phyloP scores from a whole-genome alignment of 2,888 invertebrate species.

The Meteorus cinctellus region DNA sequence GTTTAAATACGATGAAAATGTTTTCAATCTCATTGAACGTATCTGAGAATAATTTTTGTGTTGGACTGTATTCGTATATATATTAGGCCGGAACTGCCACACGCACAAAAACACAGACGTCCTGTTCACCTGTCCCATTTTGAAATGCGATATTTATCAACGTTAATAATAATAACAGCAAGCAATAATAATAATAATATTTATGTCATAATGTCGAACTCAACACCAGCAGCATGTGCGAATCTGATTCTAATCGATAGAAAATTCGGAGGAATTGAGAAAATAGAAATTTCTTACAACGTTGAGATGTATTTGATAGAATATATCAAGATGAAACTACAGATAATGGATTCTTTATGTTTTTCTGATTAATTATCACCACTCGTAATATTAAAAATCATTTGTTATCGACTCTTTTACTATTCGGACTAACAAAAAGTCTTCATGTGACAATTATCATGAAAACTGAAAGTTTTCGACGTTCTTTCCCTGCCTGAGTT shows the following conservation, averaged over 20 bases:
- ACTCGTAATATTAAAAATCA: no score
- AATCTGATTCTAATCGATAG: neutral
- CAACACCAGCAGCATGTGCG: no score
- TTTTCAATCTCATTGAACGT: neutral
- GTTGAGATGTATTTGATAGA: no score
- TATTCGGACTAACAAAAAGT: no score
- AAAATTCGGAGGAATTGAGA: neutral
- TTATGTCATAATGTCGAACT: neutral
- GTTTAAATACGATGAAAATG: neutral
- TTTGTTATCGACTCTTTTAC: no score
- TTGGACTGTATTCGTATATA: neutral
- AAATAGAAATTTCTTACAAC: no score
- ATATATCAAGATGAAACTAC: no score
- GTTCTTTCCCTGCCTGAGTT: slow-evolving; percentile 37
- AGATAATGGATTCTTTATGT: no score
- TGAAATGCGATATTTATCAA: slow-evolving; percentile 7
- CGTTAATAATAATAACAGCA: neutral
- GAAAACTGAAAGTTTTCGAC: slow-evolving; percentile 2
- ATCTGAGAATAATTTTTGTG: neutral
- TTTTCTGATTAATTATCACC: no score
- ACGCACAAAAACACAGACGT: neutral
- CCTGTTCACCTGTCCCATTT: slow-evolving; percentile 23
- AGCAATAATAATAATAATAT: neutral
- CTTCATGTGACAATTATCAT: neutral
- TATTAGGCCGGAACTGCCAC: neutral